Evolutionary conservation across 2,888 invertebrate species (phyloP), one percentile per base, ranked within the genome.

Genomic region (Stenchaetothrips biformis): DNA sequence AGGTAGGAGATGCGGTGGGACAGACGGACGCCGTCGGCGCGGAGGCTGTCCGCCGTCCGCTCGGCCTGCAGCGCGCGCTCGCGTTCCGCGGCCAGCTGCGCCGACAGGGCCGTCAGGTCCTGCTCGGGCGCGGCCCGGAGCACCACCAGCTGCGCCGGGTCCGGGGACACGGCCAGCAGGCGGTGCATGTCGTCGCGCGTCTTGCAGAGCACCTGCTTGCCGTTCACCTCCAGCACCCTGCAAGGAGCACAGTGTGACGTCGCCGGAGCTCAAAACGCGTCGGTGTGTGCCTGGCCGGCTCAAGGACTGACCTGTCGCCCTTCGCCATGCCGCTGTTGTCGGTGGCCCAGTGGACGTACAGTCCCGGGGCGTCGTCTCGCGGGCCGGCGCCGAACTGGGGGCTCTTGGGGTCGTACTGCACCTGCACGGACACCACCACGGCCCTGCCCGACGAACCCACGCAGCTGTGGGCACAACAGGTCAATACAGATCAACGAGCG

Each of bases 1-100:
- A 96, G 89, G 87, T 96, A 96, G 2, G 95, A 94, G 84, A 96
- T 96, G 83, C 96, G 90, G 87, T 96, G 96, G 18, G 95, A 95
- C 81, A 96, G 89, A 79, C 95, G 89, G 82, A 95, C 91, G 88
- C 95, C 95, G 87, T 95, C 95, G 37, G 92, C 90, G 84, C 92
- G 91, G 82, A 83, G 84, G 18, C 89, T 89, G 83, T 92, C 92
- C 85, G 92, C 91, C 79, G 91, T 89, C 78, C 89, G 87, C 84
- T 90, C 91, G 0, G 91, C 90, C 84, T 91, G 91, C 79, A 92
- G 92, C 0, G 92, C 90, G 81, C 90, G 89, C 81, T 89, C 88
- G 62, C 90, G 88, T 78, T 92, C 88, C 47, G 89, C 87, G 49
- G 89, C 89, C 81, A 92, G 86, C 85, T 92, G 92, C 4, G 89